These are phyloP conservation scores for Polymixis flavicincta DNA, from an alignment of 2,888 invertebrate genomes.

Conservation along the genomic window DNA sequence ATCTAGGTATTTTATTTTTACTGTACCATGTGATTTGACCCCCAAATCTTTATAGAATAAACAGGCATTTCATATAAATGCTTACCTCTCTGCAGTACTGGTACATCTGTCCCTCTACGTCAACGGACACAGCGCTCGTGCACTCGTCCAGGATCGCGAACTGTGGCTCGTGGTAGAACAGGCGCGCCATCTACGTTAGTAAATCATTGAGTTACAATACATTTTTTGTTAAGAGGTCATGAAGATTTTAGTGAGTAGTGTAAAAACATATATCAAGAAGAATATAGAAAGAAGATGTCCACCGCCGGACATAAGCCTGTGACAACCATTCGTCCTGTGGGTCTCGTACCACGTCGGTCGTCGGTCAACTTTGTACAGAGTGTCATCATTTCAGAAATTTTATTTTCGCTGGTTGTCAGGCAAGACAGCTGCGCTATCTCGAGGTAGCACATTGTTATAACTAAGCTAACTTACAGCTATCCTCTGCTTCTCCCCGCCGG, in stretches of 20 bases:
- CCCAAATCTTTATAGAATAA: no score
- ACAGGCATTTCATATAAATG: no score
- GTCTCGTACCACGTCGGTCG: not conserved
- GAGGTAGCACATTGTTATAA: slow-evolving; percentile 2
- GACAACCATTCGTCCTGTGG: not conserved
- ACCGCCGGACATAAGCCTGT: not conserved
- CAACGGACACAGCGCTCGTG: slow-evolving; percentile 99
- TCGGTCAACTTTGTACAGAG: not conserved
- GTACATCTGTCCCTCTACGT: slow-evolving; percentile 99
- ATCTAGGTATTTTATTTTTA: no score
- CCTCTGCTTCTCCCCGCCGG: slow-evolving; percentile 99
- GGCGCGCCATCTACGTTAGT: slow-evolving; percentile 95
- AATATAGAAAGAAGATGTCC: not conserved
- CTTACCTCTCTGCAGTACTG: slow-evolving; percentile 96
- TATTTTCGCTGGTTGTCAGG: not conserved
- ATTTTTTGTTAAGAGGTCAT: not conserved
- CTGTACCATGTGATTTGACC: no score
- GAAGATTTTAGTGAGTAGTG: not conserved
- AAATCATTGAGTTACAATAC: not conserved
- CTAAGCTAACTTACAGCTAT: slow-evolving; percentile 93
- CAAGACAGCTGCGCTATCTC: not conserved
- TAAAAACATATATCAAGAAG: not conserved
- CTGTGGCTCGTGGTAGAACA: slow-evolving; percentile 99
- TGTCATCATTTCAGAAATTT: not conserved
- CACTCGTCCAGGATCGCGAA: slow-evolving; percentile 99